A percentile compares a stretch with the other conserved stretches of the same genome.
Evolutionary conservation across 2,888 invertebrate genomes (phyloP).

Genomic region (Meghimatium bilineatum): DNA sequence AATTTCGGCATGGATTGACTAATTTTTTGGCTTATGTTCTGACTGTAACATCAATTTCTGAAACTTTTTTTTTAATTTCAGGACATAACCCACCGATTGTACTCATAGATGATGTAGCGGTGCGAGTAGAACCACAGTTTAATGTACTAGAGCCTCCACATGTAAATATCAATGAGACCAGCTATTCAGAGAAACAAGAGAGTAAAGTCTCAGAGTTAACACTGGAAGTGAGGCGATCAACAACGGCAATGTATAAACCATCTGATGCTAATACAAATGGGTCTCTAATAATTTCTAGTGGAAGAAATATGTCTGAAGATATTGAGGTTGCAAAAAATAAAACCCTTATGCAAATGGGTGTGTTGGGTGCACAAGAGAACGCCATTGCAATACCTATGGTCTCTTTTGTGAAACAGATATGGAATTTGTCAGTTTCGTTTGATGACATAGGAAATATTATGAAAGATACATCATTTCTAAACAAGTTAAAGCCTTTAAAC

Average conservation of each 20-base stretch:
- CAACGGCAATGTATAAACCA: neutral
- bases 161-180: slow-evolving; percentile 1
- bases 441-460: slow-evolving; percentile 68
- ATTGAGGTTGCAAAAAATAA: slow-evolving; percentile 79
- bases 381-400: slow-evolving; percentile 56
- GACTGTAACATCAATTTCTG: neutral
- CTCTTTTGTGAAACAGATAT: slow-evolving; percentile 59
- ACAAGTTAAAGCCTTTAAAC: slow-evolving; percentile 60
- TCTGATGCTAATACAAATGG: neutral
- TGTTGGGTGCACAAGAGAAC: slow-evolving; percentile 56
- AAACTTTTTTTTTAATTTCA: neutral
- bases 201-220: neutral
- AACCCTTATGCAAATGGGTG: slow-evolving; percentile 68
- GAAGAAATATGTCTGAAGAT: slow-evolving; percentile 69
- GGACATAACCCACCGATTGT: slow-evolving; percentile 4
- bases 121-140: slow-evolving; percentile 35
- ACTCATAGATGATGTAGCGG: neutral
- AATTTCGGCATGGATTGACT: too few relatives aligned
- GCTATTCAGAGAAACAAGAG: slow-evolving; percentile 3
- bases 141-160: slow-evolving; percentile 38
- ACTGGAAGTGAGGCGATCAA: neutral
- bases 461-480: slow-evolving; percentile 68
- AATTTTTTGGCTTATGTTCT: neutral
- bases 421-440: slow-evolving; percentile 64
- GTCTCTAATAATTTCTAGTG: neutral